Conservation (phyloP, 2,113 vertebrate species). For the Paradisaea rubra region DNA sequence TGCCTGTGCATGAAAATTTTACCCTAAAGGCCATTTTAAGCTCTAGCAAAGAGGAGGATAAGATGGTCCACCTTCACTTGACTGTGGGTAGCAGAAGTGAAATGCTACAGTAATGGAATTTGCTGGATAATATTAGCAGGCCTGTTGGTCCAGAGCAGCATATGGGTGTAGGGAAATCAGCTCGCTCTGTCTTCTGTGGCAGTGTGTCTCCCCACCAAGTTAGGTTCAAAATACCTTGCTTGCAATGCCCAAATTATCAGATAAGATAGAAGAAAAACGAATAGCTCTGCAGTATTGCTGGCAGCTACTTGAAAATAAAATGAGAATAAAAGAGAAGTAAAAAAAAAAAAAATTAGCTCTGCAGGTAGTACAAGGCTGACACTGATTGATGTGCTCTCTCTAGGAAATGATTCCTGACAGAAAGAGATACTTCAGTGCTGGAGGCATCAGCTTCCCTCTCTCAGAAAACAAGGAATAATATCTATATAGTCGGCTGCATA, state of each 20-base stretch:
- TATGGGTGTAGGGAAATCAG: neutral
- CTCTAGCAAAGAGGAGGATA: neutral
- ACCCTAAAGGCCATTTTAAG: neutral
- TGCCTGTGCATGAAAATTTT: neutral
- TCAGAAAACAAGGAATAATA: neutral
- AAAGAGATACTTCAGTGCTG: neutral
- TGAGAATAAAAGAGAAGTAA: neutral
- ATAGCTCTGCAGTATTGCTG: neutral
- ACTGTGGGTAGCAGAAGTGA: neutral
- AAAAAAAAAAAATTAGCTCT: neutral
- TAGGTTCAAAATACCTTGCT: neutral
- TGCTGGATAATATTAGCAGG: neutral
- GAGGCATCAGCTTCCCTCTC: neutral
- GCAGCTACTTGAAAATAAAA: neutral
- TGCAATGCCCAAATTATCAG: neutral
- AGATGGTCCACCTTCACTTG: neutral
- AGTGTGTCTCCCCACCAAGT: neutral
- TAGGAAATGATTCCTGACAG: slow-evolving; percentile 1
- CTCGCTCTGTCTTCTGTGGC: neutral
- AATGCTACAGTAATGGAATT: neutral
- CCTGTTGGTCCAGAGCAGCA: neutral
- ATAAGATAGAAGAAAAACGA: neutral
- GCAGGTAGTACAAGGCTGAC: neutral
- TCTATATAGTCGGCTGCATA: neutral
- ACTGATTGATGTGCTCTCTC: neutral